phyloP scores from a whole-genome alignment of 2,888 invertebrate species.

The Tachina grossa region DNA sequence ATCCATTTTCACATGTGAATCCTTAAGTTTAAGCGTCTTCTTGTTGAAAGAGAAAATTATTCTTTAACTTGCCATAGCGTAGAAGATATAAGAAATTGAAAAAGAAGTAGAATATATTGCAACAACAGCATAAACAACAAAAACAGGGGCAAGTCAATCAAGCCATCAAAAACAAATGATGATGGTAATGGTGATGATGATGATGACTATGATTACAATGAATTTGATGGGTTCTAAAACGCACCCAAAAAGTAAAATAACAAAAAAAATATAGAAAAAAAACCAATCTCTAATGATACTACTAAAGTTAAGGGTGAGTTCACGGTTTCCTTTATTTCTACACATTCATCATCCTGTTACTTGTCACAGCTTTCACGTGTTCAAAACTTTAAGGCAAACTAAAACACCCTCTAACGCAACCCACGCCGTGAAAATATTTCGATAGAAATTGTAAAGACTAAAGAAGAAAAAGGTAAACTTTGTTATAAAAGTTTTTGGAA shows the following conservation, averaged over 20 bases:
- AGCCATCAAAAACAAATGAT: constrained; percentile 72
- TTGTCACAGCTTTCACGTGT: constrained; percentile 60
- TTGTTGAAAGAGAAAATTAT: background rate
- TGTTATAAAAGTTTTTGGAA: constrained; percentile 59
- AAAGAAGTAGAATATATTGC: constrained; percentile 13
- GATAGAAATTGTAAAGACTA: background rate
- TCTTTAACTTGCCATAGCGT: background rate
- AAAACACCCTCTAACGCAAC: background rate
- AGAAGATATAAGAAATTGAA: background rate
- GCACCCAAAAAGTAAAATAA: constrained; percentile 16
- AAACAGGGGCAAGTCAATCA: constrained; percentile 72
- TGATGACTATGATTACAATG: constrained; percentile 38
- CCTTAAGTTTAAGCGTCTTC: background rate
- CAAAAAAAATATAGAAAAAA: constrained; percentile 2
- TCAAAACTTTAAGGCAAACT: constrained; percentile 24
- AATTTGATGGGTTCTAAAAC: constrained; percentile 41
- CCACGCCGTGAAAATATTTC: background rate
- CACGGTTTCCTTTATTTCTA: constrained; percentile 9
- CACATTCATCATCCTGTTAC: constrained; percentile 13
- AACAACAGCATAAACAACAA: constrained; percentile 12
- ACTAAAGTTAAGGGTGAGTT: constrained; percentile 49
- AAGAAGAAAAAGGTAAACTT: constrained; percentile 38
- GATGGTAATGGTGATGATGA: constrained; percentile 51
- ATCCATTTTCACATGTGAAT: background rate
- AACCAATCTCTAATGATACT: background rate